A percentile compares a stretch with the other conserved stretches of the same genome.
phyloP scores from a whole-genome alignment of 1,140 invertebrate genomes.

The Galleria mellonella region DNA sequence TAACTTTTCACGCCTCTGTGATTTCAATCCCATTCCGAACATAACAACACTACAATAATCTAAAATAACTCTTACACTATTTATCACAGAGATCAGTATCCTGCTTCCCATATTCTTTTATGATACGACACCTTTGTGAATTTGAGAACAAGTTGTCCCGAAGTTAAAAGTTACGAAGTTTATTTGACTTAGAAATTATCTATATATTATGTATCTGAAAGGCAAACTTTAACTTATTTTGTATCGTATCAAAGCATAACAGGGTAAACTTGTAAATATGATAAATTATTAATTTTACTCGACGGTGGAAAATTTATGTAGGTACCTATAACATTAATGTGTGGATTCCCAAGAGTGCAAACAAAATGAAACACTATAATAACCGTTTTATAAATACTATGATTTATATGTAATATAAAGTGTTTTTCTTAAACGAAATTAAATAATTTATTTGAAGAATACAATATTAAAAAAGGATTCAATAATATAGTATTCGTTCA shows the following conservation, averaged over 20 bases:
- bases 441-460: too few species aligned
- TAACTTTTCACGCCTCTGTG: slow-evolving; percentile 19
- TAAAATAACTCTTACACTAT: too few species aligned
- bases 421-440: too few species aligned
- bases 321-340: neutral
- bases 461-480: too few species aligned
- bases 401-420: too few species aligned
- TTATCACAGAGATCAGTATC: too few species aligned
- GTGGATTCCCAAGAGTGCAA: too few species aligned
- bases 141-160: slow-evolving; percentile 21
- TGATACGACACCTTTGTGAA: slow-evolving; percentile 28
- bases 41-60: slow-evolving; percentile 2
- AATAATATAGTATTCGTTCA: too few species aligned
- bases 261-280: slow-evolving; percentile 3
- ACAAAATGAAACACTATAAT: too few species aligned
- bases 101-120: slow-evolving; percentile 2
- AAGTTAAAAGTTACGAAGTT: slow-evolving; percentile 30
- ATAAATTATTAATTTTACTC: neutral
- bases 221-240: slow-evolving; percentile 14
- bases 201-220: slow-evolving; percentile 24
- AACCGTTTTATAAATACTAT: too few species aligned
- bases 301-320: too few species aligned
- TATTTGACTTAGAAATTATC: slow-evolving; percentile 32
- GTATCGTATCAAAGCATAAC: slow-evolving; percentile 9
- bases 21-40: slow-evolving; percentile 15